phyloP scores from a whole-genome alignment of 1,140 invertebrate species.

The Megalonaias nervosa region DNA sequence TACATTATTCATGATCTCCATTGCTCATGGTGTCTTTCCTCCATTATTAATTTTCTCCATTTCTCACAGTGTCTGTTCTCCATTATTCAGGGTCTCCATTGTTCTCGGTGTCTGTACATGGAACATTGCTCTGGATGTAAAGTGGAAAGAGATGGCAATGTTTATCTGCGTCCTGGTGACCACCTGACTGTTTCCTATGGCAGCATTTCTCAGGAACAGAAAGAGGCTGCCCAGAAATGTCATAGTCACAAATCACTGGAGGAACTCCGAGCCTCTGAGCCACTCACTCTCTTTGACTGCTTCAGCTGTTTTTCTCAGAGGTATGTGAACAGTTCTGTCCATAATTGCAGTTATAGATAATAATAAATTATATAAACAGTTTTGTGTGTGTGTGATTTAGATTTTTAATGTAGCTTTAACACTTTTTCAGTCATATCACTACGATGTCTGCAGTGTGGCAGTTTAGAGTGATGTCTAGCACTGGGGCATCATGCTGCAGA shows the following conservation, averaged over 20 bases:
- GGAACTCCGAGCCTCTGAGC: conserved; percentile 72
- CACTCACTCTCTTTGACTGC: conserved; percentile 79
- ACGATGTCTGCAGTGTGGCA: too few species aligned
- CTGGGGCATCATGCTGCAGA: too few species aligned
- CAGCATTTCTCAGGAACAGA: conserved; percentile 46
- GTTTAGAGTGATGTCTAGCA: too few species aligned
- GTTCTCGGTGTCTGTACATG: conserved; percentile 78
- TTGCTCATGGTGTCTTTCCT: neutral
- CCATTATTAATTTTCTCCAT: neutral
- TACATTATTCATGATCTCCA: too few species aligned
- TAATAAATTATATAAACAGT: too few species aligned
- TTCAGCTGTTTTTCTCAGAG: conserved; percentile 80
- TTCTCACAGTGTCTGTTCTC: neutral
- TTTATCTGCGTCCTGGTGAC: conserved; percentile 76
- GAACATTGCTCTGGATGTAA: conserved; percentile 78
- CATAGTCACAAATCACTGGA: conserved; percentile 66
- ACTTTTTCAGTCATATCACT: too few species aligned
- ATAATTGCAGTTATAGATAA: too few species aligned
- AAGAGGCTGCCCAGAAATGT: conserved; percentile 21
- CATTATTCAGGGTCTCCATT: conserved; percentile 76
- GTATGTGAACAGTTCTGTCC: conserved; percentile 25
- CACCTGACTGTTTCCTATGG: conserved; percentile 75
- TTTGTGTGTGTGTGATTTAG: too few species aligned
- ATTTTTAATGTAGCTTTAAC: too few species aligned
- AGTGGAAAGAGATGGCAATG: conserved; percentile 72